Base-by-base conservation (phyloP, 1,140 invertebrate genomes). In the Lepidurus couesii region DNA sequence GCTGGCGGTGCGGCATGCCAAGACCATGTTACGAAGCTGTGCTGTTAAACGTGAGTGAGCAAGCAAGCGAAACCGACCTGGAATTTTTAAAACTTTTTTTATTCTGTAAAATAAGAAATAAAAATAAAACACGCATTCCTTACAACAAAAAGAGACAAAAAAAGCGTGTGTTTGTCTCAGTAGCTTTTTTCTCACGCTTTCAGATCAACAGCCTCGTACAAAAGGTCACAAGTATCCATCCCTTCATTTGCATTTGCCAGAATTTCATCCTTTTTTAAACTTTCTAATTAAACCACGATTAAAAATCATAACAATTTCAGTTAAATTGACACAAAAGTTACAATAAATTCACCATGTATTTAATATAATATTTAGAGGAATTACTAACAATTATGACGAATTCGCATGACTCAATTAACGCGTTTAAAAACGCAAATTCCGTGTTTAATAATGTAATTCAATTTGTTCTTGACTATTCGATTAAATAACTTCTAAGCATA, bases 1-100 rank as follows among this genome's bases (percentile, higher is more conserved):
- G 43, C 75, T 24, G 47, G 75, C 43, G 75, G 42, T 45, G 75
- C 75, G 75, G 43, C 75, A 77, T 44, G 74, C 53, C n/a, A 65
- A 65, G 53, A 65, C 53, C 7, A 13, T 65, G 21, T 65, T 21
- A 13, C 13, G 16, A n/a, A 65, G 53, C 13, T n/a, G 53, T n/a
- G 53, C 53, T 65, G 53, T 21, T 65, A 13, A 9, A 65, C 21
- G 21, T 21, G 53, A 65, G 53, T 65, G 16, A 65, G n/a, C 53
- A 13, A 65, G 53, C 53, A 65, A 65, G 21, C 16, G 53, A 65
- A 65, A 21, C 21, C 16, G 53, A 65, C 53, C 21, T 47, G 13
- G 53, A 7, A 34, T 34, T 34, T 34, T 34, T 4, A 34, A 34
- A 34, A 34, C 34, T 34, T 34, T 34, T 34, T 34, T 34, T 4